A percentile compares a stretch with the other conserved stretches of the same genome.
phyloP scores from a whole-genome alignment of 2,888 invertebrate species.

The Clivina fossor region DNA sequence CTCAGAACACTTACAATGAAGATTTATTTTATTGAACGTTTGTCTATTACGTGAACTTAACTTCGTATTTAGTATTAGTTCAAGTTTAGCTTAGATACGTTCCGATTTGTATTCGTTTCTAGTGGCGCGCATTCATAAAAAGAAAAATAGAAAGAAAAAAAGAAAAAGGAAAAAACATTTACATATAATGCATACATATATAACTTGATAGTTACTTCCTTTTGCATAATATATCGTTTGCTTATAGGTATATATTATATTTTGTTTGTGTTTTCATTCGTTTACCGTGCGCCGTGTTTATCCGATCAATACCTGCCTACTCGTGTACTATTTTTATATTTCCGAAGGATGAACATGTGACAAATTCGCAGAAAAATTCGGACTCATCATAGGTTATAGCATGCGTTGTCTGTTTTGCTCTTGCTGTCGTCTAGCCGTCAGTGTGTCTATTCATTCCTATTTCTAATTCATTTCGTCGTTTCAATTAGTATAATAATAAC shows the following conservation, averaged over 20 bases:
- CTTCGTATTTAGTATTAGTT: not conserved
- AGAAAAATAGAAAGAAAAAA: not conserved
- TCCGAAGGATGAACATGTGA: conserved; percentile 27
- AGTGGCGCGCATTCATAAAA: not conserved
- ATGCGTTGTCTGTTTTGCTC: conserved; percentile 13
- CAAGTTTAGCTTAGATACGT: not conserved
- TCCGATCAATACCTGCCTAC: conserved; percentile 32
- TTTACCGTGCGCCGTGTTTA: conserved; percentile 29
- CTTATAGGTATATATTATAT: conserved; percentile 11
- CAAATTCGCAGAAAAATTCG: conserved; percentile 22
- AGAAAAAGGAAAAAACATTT: not conserved
- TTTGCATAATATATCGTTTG: not conserved
- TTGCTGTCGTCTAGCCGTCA: conserved; percentile 14
- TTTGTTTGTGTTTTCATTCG: conserved; percentile 23
- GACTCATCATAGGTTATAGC: conserved; percentile 18
- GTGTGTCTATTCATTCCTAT: conserved; percentile 8
- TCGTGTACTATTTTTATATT: conserved; percentile 32
- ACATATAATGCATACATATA: too few relatives aligned
- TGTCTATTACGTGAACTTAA: not conserved
- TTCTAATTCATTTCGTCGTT: too few relatives aligned
- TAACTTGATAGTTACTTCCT: not conserved
- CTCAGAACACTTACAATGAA: not conserved
- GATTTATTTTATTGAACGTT: too few relatives aligned
- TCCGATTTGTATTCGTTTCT: not conserved
- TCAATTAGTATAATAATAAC: too few relatives aligned